Conservation (phyloP, 2,797 vertebrate genomes). For the Sebastes aleutianus region DNA sequence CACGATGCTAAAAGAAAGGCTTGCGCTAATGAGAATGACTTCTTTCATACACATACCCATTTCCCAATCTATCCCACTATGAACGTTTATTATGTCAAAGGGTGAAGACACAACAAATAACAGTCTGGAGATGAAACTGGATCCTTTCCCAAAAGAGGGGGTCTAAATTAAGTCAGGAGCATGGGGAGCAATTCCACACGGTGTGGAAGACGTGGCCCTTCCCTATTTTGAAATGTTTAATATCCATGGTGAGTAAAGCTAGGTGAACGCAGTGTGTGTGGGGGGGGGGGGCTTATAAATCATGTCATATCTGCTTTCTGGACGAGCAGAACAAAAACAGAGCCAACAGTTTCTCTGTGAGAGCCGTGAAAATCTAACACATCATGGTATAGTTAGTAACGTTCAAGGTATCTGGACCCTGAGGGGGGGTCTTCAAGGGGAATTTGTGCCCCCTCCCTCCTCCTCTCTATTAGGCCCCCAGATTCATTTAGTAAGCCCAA, state of each 20-base stretch:
- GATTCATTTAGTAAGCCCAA: constrained; percentile 40
- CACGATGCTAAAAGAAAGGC: background rate
- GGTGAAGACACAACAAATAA: constrained; percentile 30
- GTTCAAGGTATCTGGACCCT: constrained; percentile 19
- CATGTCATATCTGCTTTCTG: constrained; percentile 14
- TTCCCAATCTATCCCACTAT: constrained; percentile 9
- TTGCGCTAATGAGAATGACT: background rate
- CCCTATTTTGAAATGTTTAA: constrained; percentile 32
- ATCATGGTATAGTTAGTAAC: background rate
- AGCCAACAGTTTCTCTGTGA: constrained; percentile 8
- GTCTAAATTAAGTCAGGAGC: constrained; percentile 29
- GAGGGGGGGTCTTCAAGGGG: constrained; percentile 1
- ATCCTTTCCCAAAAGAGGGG: constrained; percentile 43
- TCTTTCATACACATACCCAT: constrained; percentile 2
- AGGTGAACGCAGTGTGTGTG: background rate
- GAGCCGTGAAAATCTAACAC: constrained; percentile 18
- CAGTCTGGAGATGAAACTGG: constrained; percentile 39
- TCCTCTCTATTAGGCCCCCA: constrained; percentile 16
- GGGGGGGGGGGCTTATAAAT: background rate
- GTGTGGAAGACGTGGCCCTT: background rate
- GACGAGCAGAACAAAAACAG: constrained; percentile 26
- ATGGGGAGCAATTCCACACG: constrained; percentile 29
- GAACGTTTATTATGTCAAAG: constrained; percentile 29
- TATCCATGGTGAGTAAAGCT: constrained; percentile 33
- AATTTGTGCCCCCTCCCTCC: background rate